A percentile compares a stretch with the other conserved stretches of the same genome.
phyloP scores from a whole-genome alignment of 2,113 vertebrate genomes.

The Etheostoma spectabile region DNA sequence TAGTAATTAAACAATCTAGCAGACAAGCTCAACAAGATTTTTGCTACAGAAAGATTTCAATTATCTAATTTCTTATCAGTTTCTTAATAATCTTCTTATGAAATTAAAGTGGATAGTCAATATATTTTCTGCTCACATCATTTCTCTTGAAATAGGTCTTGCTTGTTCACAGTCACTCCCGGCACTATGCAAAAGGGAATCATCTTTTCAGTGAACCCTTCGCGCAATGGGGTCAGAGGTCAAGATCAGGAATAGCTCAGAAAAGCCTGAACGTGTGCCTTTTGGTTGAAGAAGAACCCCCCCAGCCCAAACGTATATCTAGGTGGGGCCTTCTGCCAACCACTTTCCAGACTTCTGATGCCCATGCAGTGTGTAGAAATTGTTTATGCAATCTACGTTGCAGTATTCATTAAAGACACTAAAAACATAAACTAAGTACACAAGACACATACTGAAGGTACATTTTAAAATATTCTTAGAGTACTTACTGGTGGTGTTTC shows the following conservation, averaged over 20 bases:
- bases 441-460: background rate
- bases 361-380: background rate
- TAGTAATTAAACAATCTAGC: conserved; percentile 1
- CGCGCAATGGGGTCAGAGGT: background rate
- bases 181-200: background rate
- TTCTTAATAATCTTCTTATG: background rate
- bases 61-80: background rate
- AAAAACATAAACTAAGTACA: background rate
- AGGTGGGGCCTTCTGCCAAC: background rate
- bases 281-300: background rate
- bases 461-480: background rate
- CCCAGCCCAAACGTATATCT: background rate
- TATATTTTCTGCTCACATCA: background rate
- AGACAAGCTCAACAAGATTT: background rate
- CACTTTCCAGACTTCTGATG: background rate
- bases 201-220: conserved; percentile 15
- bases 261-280: background rate
- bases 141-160: background rate
- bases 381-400: background rate
- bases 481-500: conserved; percentile 98
- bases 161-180: conserved; percentile 9
- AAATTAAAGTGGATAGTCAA: conserved; percentile 11
- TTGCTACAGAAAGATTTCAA: background rate
- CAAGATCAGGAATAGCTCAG: background rate
- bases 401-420: background rate